Evolutionary conservation across 1,140 invertebrate genomes (phyloP).

Genomic region (Calephelis virginiensis): DNA sequence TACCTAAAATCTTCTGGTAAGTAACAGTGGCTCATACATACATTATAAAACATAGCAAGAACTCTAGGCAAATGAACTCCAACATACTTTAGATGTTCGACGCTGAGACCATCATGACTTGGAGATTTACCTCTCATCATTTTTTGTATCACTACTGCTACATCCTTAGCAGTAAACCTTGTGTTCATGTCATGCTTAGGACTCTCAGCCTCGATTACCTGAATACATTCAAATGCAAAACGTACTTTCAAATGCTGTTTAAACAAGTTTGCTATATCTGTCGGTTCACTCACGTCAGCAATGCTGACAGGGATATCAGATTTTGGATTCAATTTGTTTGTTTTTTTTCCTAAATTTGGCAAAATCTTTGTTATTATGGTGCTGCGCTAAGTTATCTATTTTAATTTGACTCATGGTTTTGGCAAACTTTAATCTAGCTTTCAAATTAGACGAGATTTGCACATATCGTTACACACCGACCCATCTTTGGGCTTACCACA

Average conservation of each 20-base stretch:
- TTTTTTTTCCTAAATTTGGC: not conserved
- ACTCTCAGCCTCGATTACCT: not conserved
- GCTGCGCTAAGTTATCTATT: not conserved
- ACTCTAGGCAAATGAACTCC: no score
- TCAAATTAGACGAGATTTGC: not conserved
- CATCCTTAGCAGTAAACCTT: slow-evolving; percentile 3
- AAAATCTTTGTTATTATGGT: slow-evolving; percentile 2
- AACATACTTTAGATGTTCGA: slow-evolving; percentile 19
- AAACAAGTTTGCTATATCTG: not conserved
- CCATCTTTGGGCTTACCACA: not conserved
- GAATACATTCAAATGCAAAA: no score
- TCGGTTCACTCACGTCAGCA: not conserved
- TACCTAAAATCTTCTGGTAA: no score
- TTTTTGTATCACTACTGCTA: slow-evolving; percentile 21
- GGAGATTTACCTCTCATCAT: slow-evolving; percentile 15
- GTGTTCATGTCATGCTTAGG: not conserved
- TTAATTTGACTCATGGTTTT: not conserved
- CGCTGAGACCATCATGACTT: slow-evolving; percentile 29
- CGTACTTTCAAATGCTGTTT: no score
- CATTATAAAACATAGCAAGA: no score
- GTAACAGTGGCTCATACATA: no score
- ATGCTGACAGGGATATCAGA: not conserved
- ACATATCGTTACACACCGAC: not conserved
- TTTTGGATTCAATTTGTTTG: slow-evolving; percentile 5
- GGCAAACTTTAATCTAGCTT: not conserved